A percentile compares a stretch with the other conserved stretches of the same genome.
phyloP scores from a whole-genome alignment of 2,797 vertebrate species.

The Eospalax fontanierii region DNA sequence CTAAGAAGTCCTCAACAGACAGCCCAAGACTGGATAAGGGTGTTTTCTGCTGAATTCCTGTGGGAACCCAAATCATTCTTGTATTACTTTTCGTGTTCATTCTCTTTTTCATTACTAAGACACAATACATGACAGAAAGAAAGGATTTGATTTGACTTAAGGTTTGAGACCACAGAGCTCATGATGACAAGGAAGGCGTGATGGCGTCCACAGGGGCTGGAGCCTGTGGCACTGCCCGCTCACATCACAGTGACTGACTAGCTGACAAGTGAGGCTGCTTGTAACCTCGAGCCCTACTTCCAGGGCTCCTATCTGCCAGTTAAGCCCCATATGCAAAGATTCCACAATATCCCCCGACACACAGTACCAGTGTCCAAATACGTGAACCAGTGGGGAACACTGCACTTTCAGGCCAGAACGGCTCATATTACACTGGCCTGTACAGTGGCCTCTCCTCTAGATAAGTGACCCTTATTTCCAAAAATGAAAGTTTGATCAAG shows the following conservation, averaged over 20 bases:
- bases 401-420: neutral
- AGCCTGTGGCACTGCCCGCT: neutral
- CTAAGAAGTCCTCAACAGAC: neutral
- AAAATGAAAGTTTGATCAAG: neutral
- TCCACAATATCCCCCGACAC: neutral
- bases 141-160: neutral
- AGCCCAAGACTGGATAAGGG: neutral
- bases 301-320: neutral
- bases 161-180: neutral
- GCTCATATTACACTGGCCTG: neutral
- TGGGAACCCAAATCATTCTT: neutral
- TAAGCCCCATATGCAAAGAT: neutral
- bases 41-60: neutral
- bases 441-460: neutral
- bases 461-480: neutral
- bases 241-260: neutral
- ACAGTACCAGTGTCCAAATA: neutral
- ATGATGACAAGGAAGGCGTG: neutral
- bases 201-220: neutral
- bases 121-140: neutral
- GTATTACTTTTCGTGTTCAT: too few species aligned
- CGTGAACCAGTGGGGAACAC: neutral
- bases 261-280: neutral
- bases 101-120: neutral
- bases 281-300: neutral